Percentiles rank a stretch among this genome's conserved stretches.
Evolutionary conservation across 2,113 vertebrate genomes (phyloP).

Genomic region (Xenotilapia flavipinnis): DNA sequence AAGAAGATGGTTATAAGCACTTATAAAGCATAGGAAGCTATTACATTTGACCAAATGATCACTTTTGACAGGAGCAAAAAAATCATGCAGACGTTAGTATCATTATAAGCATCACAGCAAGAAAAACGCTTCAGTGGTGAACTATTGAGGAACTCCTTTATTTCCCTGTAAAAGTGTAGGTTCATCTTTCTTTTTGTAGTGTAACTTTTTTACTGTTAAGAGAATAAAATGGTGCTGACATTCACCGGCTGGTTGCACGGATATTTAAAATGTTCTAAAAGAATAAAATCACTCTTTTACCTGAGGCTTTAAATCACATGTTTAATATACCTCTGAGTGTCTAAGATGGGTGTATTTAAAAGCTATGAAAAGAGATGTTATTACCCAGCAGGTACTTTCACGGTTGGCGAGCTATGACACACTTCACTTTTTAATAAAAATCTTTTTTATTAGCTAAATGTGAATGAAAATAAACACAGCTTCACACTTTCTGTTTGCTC

Average conservation of each 20-base stretch:
- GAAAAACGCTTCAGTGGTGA: not conserved
- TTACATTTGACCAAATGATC: not conserved
- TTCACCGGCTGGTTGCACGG: not conserved
- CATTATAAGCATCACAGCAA: not conserved
- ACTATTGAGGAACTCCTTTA: not conserved
- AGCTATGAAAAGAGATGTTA: not conserved
- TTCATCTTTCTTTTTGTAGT: not conserved
- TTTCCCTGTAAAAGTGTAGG: not conserved
- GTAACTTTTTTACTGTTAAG: not conserved
- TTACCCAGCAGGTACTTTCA: not conserved
- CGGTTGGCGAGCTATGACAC: fast-evolving
- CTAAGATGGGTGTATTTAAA: not conserved
- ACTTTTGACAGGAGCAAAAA: not conserved
- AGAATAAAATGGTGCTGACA: not conserved
- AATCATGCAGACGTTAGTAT: not conserved
- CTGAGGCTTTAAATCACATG: not conserved
- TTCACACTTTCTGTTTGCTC: not conserved
- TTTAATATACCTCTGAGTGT: not conserved
- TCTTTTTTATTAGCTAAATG: not conserved
- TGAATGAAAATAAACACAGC: not conserved
- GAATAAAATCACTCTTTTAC: not conserved
- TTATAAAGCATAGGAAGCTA: not conserved
- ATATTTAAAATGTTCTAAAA: not conserved
- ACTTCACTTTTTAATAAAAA: not conserved
- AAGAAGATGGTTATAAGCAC: not conserved